Conservation (phyloP, 2,888 invertebrate genomes). For the Acrobasis repandana region DNA sequence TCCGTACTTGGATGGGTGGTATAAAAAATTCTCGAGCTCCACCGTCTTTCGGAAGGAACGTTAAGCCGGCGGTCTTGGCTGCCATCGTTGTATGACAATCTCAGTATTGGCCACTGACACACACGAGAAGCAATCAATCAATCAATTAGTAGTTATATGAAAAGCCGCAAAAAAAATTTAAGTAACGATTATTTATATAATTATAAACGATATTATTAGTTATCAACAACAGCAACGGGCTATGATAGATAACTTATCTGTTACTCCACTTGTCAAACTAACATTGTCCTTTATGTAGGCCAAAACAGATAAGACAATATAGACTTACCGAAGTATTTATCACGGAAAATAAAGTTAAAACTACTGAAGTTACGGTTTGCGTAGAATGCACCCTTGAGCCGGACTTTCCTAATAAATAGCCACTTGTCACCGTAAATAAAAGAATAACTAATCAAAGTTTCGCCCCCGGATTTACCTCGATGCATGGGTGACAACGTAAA, state of each 20-base stretch:
- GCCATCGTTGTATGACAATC: too few relatives aligned
- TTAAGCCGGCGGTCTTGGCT: too few relatives aligned
- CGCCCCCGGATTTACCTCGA: slow-evolving; percentile 55
- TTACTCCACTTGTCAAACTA: slow-evolving; percentile 30
- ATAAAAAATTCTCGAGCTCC: too few relatives aligned
- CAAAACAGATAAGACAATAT: slow-evolving; percentile 27
- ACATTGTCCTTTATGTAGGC: slow-evolving; percentile 31
- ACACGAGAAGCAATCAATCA: too few relatives aligned
- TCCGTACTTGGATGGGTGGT: too few relatives aligned
- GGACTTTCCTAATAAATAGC: slow-evolving; percentile 43
- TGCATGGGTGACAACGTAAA: slow-evolving; percentile 66
- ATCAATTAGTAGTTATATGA: too few relatives aligned
- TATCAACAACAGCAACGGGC: neutral
- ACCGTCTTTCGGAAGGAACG: too few relatives aligned
- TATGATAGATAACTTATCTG: slow-evolving; percentile 26
- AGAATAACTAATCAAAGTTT: slow-evolving; percentile 69
- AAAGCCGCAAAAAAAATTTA: too few relatives aligned
- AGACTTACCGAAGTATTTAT: slow-evolving; percentile 6
- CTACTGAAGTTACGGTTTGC: neutral
- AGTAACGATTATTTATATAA: too few relatives aligned
- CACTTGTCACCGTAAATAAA: slow-evolving; percentile 57
- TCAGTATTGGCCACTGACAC: too few relatives aligned
- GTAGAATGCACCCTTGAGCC: slow-evolving; percentile 26
- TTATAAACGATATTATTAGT: neutral
- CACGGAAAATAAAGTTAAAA: neutral